phyloP scores from a whole-genome alignment of 1,140 invertebrate genomes.

The Manduca sexta region DNA sequence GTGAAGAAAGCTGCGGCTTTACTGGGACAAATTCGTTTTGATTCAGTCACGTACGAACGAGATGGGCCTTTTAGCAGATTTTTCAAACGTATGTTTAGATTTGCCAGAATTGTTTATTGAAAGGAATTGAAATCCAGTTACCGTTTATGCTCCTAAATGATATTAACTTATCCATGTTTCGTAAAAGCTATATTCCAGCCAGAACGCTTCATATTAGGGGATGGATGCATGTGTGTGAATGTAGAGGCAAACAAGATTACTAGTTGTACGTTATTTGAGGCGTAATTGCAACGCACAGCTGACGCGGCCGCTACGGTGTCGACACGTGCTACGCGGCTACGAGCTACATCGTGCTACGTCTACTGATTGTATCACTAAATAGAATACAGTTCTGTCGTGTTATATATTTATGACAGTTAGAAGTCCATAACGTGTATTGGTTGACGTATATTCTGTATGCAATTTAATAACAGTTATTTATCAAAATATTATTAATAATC shows the following conservation, averaged over 20 bases:
- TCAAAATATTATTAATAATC: too few relatives aligned
- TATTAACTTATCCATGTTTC: background rate
- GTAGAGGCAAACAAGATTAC: slow-evolving; percentile 43
- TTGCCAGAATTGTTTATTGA: slow-evolving; percentile 50
- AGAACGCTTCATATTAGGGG: background rate
- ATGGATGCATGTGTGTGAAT: slow-evolving; percentile 5
- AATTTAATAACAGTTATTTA: too few relatives aligned
- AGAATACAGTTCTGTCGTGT: too few relatives aligned
- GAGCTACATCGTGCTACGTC: slow-evolving; percentile 26
- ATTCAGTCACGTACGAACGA: slow-evolving; percentile 59
- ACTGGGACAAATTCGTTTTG: slow-evolving; percentile 64
- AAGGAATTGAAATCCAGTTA: slow-evolving; percentile 31
- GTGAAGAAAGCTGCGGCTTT: slow-evolving; percentile 60
- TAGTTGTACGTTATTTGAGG: slow-evolving; percentile 50
- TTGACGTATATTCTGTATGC: too few relatives aligned
- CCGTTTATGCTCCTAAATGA: too few relatives aligned
- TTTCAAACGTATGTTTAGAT: slow-evolving; percentile 52
- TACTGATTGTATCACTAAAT: background rate
- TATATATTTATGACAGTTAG: too few relatives aligned
- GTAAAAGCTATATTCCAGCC: background rate
- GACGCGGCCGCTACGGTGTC: slow-evolving; percentile 26
- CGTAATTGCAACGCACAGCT: slow-evolving; percentile 58
- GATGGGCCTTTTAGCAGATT: slow-evolving; percentile 64
- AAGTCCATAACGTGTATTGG: too few relatives aligned
- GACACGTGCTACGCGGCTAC: slow-evolving; percentile 46